phyloP scores from a whole-genome alignment of 2,113 vertebrate species.

The Megaceryle torquata region DNA sequence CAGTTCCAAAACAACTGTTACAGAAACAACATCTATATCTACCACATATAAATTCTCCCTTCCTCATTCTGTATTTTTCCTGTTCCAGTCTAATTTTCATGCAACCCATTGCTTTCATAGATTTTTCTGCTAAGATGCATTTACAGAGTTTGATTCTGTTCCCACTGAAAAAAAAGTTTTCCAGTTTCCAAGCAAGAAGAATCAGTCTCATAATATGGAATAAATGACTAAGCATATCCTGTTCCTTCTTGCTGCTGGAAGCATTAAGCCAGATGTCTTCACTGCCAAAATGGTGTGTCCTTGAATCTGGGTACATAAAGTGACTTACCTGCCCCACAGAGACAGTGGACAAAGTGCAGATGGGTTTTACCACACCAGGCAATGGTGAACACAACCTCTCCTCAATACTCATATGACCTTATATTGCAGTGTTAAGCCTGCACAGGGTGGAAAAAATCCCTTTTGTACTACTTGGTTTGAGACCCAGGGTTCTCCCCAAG shows the following conservation, averaged over 20 bases:
- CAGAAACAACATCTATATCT: neutral
- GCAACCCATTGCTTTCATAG: neutral
- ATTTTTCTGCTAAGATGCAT: constrained; percentile 1
- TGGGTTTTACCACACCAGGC: neutral
- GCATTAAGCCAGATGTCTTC: neutral
- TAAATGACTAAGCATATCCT: constrained; percentile 24
- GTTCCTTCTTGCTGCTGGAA: neutral
- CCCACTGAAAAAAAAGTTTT: neutral
- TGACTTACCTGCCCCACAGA: neutral
- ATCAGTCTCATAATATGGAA: neutral
- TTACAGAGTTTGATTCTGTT: neutral
- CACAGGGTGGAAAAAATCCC: neutral
- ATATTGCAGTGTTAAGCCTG: neutral
- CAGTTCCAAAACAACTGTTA: neutral
- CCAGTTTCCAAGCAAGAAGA: neutral
- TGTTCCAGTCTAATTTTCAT: neutral
- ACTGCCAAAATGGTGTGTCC: neutral
- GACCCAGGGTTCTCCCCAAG: fast-evolving
- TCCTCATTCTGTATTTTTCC: neutral
- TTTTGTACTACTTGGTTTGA: neutral
- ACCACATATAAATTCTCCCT: neutral
- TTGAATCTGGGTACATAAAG: neutral
- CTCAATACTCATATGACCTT: neutral
- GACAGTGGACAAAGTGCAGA: neutral
- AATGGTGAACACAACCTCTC: neutral